A percentile compares a stretch with the other conserved stretches of the same genome.
These are phyloP conservation scores for Anguilla pacifica DNA, from an alignment of 2,797 vertebrate species.

Conservation along the genomic window DNA sequence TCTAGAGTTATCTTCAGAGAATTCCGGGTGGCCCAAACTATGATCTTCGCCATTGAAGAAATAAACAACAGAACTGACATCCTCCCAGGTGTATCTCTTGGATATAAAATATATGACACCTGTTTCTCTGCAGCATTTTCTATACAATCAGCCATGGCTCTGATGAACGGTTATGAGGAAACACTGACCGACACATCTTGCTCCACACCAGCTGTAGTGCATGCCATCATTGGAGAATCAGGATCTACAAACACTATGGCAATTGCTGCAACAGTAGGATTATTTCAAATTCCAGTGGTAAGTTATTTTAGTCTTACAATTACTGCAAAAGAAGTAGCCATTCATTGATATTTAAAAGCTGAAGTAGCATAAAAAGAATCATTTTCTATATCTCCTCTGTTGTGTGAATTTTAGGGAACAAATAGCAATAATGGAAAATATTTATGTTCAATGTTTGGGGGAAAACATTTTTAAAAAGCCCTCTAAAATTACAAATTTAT, in stretches of 20 bases:
- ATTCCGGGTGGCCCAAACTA: conserved; percentile 49
- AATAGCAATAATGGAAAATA: too few species aligned
- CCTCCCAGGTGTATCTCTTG: conserved; percentile 48
- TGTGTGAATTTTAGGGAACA: too few species aligned
- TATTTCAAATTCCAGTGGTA: conserved; percentile 41
- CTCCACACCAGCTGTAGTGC: conserved; percentile 28
- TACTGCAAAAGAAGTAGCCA: too few species aligned
- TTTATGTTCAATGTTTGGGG: too few species aligned
- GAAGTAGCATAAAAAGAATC: background rate
- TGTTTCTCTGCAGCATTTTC: conserved; percentile 40
- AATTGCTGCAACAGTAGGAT: conserved; percentile 26
- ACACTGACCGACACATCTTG: conserved; percentile 32
- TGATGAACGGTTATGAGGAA: conserved; percentile 46
- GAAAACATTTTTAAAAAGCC: too few species aligned
- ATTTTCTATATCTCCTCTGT: background rate
- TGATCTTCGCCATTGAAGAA: conserved; percentile 56
- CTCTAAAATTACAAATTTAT: too few species aligned
- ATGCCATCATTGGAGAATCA: conserved; percentile 37
- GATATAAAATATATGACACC: conserved; percentile 53
- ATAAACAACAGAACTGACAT: conserved; percentile 56
- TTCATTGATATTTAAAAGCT: background rate
- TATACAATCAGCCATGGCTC: conserved; percentile 44
- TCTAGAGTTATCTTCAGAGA: conserved; percentile 47
- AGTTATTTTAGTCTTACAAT: background rate
- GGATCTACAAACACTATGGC: conserved; percentile 28